Evolutionary conservation across 35 echinoderm and acorn worm species (phyloP).

Genomic region (Apostichopus japonicus): DNA sequence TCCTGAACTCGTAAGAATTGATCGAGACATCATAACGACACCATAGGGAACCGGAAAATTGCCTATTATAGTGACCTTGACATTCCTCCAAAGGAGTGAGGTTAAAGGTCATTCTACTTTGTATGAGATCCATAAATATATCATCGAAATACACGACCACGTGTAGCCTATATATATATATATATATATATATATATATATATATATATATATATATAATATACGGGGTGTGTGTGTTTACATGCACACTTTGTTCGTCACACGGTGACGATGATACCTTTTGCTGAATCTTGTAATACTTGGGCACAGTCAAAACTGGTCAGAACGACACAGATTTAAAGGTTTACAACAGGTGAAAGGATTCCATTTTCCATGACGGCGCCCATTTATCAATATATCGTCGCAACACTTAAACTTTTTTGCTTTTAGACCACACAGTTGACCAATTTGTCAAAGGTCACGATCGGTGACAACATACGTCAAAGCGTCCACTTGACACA

Average conservation of each 20-base stretch:
- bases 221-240: too few species aligned
- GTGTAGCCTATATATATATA: too few species aligned
- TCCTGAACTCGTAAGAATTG: not conserved
- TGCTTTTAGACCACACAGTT: not conserved
- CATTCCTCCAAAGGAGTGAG: not conserved
- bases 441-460: not conserved
- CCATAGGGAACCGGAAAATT: not conserved
- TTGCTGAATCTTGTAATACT: too few species aligned
- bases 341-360: not conserved
- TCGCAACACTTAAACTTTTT: not conserved
- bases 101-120: constrained; percentile 2
- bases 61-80: not conserved
- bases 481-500: not conserved
- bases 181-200: too few species aligned
- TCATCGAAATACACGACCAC: too few species aligned
- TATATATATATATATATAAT: too few species aligned
- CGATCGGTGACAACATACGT: not conserved
- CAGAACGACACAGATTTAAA: not conserved
- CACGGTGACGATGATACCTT: too few species aligned
- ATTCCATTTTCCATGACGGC: too few species aligned
- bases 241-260: too few species aligned
- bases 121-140: not conserved
- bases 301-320: too few species aligned
- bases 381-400: not conserved
- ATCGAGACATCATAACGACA: not conserved